Percentiles rank a stretch among this genome's conserved stretches.
Evolutionary conservation across 1,140 invertebrate genomes (phyloP).

Genomic region (Plutomurus gul): DNA sequence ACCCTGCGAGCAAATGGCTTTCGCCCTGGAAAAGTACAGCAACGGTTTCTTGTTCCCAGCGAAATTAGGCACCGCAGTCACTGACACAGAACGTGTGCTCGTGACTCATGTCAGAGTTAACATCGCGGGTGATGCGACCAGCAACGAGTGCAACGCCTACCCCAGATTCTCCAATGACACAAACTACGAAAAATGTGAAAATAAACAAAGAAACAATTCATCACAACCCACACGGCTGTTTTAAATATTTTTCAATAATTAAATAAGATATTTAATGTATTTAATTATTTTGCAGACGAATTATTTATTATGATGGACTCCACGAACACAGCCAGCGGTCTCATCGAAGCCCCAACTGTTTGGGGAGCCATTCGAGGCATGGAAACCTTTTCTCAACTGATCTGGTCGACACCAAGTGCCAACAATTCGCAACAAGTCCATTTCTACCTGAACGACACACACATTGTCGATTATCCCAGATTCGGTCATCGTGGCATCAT

Average conservation of each 20-base stretch:
- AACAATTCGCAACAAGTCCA: background rate
- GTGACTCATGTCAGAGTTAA: slow-evolving; percentile 2
- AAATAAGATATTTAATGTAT: background rate
- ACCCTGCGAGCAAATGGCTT: slow-evolving; percentile 16
- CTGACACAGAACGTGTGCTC: background rate
- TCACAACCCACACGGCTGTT: background rate
- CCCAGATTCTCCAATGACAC: slow-evolving; percentile 19
- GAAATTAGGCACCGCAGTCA: background rate
- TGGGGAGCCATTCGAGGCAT: slow-evolving; percentile 50
- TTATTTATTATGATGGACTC: background rate
- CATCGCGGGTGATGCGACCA: background rate
- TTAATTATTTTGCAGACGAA: background rate
- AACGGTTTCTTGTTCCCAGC: background rate
- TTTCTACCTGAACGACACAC: slow-evolving; percentile 56
- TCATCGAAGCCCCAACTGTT: slow-evolving; percentile 38
- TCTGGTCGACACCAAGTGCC: background rate
- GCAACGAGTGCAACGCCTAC: slow-evolving; percentile 33
- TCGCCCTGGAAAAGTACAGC: slow-evolving; percentile 31
- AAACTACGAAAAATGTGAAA: slow-evolving; percentile 41
- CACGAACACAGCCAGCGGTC: background rate
- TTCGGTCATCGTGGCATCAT: slow-evolving; percentile 62
- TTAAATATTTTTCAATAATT: background rate
- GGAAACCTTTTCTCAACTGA: slow-evolving; percentile 52
- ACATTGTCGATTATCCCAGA: slow-evolving; percentile 61
- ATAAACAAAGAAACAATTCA: background rate